Evolutionary conservation across 1,140 invertebrate genomes (phyloP).

Genomic region (Melanaphis sacchari): DNA sequence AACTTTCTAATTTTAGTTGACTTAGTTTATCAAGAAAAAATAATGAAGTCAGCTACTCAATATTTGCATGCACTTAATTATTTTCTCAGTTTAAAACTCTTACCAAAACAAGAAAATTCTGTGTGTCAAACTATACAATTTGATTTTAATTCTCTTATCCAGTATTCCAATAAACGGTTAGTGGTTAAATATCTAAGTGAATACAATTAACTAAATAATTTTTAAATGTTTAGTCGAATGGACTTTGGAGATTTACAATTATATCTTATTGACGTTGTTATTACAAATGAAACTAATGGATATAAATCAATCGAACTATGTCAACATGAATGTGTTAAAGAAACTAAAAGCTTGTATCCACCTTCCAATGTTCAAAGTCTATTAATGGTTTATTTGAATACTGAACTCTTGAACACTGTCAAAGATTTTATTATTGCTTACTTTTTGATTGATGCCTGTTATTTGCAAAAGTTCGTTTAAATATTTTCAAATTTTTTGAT

Average conservation of each 20-base stretch:
- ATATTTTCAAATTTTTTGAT: no score
- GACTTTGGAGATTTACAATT: slow-evolving; percentile 63
- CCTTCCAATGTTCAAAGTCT: slow-evolving; percentile 80
- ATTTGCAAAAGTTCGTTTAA: slow-evolving; percentile 30
- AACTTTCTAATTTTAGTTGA: slow-evolving; percentile 63
- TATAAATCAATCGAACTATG: slow-evolving; percentile 68
- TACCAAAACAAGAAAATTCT: slow-evolving; percentile 68
- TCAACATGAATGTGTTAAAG: slow-evolving; percentile 72
- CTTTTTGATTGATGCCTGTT: slow-evolving; percentile 76
- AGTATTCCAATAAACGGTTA: slow-evolving; percentile 68
- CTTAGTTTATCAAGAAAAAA: slow-evolving; percentile 69
- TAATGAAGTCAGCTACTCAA: slow-evolving; percentile 72
- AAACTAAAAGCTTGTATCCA: slow-evolving; percentile 72
- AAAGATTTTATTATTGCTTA: slow-evolving; percentile 85
- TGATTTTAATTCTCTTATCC: slow-evolving; percentile 62
- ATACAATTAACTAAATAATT: not conserved
- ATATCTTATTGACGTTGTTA: slow-evolving; percentile 70
- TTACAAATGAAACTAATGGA: slow-evolving; percentile 66
- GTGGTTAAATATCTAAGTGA: not conserved
- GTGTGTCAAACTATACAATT: not conserved
- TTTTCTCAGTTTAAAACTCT: slow-evolving; percentile 76
- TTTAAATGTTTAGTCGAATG: slow-evolving; percentile 61
- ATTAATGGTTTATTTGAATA: slow-evolving; percentile 75
- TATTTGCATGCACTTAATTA: slow-evolving; percentile 84
- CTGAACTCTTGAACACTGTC: slow-evolving; percentile 66